Conservation (phyloP, 1,140 invertebrate species). For the Caenorhabditis brenneri region DNA sequence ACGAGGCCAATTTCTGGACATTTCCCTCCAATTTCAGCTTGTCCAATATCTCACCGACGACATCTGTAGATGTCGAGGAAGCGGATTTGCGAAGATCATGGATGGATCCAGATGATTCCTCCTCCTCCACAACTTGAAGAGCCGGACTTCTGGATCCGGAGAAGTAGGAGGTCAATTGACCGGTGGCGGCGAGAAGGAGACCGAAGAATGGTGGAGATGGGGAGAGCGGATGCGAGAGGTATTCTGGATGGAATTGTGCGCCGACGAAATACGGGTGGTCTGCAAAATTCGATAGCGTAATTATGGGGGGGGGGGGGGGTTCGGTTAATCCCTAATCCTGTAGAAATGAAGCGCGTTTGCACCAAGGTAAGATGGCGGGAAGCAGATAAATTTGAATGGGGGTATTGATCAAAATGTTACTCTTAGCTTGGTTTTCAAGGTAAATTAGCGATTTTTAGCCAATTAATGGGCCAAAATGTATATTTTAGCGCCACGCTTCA, state of each 20-base stretch:
- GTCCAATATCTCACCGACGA: neutral
- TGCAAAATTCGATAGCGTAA: constrained; percentile 62
- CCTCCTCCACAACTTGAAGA: constrained; percentile 18
- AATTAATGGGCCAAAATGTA: too few relatives aligned
- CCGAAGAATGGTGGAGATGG: constrained; percentile 95
- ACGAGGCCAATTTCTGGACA: constrained; percentile 2
- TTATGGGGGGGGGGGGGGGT: neutral
- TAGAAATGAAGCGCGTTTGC: too few relatives aligned
- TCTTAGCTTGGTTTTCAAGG: too few relatives aligned
- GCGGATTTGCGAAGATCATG: neutral
- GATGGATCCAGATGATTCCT: neutral
- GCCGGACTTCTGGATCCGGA: constrained; percentile 23
- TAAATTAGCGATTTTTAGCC: too few relatives aligned
- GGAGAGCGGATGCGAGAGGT: constrained; percentile 87
- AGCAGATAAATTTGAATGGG: too few relatives aligned
- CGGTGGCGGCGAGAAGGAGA: constrained; percentile 84
- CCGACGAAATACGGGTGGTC: constrained; percentile 90
- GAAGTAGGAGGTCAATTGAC: constrained; percentile 66
- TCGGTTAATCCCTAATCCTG: too few relatives aligned
- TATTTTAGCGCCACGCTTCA: too few relatives aligned
- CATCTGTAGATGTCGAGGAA: neutral
- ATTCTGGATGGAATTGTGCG: constrained; percentile 97
- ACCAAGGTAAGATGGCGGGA: too few relatives aligned
- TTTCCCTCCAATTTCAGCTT: constrained; percentile 33
- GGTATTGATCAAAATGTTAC: too few relatives aligned